Percentiles rank a stretch among this genome's conserved stretches.
Conservation (phyloP, 2,888 invertebrate genomes). For the Chaitophorus viminalis region DNA sequence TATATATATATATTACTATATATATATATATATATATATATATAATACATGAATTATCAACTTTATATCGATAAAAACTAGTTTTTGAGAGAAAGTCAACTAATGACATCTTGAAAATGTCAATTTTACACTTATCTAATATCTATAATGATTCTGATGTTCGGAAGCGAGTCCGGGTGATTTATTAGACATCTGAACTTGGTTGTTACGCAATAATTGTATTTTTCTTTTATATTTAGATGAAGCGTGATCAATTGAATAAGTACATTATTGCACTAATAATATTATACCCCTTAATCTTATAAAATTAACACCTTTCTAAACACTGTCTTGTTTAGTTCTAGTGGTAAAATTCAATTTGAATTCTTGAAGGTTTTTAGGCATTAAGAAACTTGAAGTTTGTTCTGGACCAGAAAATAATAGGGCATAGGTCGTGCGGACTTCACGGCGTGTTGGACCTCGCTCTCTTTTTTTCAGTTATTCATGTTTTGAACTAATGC, state of each 20-base stretch:
- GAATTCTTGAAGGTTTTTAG: conserved; percentile 44
- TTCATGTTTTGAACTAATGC: conserved; percentile 22
- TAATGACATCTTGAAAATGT: conserved; percentile 48
- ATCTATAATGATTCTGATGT: conserved; percentile 14
- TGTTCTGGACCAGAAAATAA: conserved; percentile 46
- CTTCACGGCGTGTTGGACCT: conserved; percentile 53
- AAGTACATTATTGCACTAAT: conserved; percentile 1
- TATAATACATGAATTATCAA: conserved; percentile 45
- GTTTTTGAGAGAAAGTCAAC: conserved; percentile 48
- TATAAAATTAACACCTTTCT: conserved; percentile 53
- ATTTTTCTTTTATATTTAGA: conserved; percentile 2
- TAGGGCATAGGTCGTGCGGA: conserved; percentile 53
- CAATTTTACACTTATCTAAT: conserved; percentile 53
- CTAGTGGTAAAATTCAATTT: conserved; percentile 33
- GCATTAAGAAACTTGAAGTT: conserved; percentile 45
- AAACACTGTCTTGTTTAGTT: conserved; percentile 29
- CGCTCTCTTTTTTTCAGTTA: conserved; percentile 55
- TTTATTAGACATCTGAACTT: conserved; percentile 32
- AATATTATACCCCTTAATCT: conserved; percentile 5
- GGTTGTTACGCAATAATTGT: conserved; percentile 21
- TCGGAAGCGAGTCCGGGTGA: conserved; percentile 36
- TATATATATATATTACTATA: too few relatives aligned
- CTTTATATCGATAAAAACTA: conserved; percentile 31
- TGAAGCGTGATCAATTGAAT: conserved; percentile 50
- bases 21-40: too few relatives aligned